phyloP scores from a whole-genome alignment of 2,113 vertebrate genomes.

The Xiphorhynchus elegans region DNA sequence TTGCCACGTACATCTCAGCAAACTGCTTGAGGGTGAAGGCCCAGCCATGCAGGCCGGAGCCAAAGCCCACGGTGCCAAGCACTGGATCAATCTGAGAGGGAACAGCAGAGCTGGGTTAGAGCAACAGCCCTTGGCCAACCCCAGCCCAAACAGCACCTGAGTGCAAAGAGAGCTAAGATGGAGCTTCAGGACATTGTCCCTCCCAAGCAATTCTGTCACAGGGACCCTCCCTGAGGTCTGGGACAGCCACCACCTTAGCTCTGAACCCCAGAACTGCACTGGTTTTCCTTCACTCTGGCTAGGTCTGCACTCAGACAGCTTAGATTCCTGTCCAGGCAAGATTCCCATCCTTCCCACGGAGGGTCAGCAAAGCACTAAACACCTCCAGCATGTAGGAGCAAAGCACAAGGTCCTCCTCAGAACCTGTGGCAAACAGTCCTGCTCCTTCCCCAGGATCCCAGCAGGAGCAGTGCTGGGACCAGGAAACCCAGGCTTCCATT shows the following conservation, averaged over 20 bases:
- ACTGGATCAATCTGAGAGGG: slow-evolving; percentile 86
- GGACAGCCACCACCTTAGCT: neutral
- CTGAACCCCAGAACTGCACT: rapidly evolving
- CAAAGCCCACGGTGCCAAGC: slow-evolving; percentile 92
- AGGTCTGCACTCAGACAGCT: neutral
- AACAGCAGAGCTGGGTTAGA: neutral
- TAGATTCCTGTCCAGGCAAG: rapidly evolving
- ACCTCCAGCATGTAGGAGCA: neutral
- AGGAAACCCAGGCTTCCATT: neutral
- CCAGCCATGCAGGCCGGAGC: slow-evolving; percentile 96
- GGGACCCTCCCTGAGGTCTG: rapidly evolving
- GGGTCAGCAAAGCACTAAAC: neutral
- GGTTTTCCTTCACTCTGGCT: neutral
- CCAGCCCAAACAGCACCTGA: rapidly evolving
- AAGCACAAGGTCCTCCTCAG: neutral
- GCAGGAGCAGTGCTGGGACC: rapidly evolving
- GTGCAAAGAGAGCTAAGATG: rapidly evolving
- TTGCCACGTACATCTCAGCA: slow-evolving; percentile 94
- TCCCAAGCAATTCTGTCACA: rapidly evolving
- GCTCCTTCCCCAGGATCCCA: neutral
- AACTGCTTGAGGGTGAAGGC: slow-evolving; percentile 98
- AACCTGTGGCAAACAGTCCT: neutral
- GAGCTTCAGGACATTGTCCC: neutral
- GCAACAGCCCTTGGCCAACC: rapidly evolving
- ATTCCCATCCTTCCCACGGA: neutral